These are phyloP conservation scores for Melopsittacus undulatus DNA, from an alignment of 2,797 vertebrate genomes.

Conservation along the genomic window DNA sequence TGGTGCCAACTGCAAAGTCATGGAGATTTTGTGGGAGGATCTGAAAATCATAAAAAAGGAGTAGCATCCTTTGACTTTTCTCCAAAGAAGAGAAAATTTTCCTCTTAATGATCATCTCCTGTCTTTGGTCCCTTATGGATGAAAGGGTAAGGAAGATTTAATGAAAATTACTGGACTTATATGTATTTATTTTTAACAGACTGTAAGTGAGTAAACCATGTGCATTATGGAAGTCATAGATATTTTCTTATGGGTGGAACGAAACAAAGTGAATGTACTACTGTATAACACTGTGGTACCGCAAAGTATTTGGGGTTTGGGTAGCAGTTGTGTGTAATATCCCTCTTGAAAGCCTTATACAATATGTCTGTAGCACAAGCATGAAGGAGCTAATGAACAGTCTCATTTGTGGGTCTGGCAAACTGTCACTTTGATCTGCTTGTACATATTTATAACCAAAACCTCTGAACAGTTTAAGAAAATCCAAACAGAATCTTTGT, in stretches of 20 bases:
- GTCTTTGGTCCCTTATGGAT: not conserved
- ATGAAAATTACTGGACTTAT: not conserved
- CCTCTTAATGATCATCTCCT: not conserved
- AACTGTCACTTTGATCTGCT: not conserved
- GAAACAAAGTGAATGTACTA: not conserved
- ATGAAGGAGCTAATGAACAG: not conserved
- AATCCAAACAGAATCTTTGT: not conserved
- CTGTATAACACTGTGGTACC: not conserved
- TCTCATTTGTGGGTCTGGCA: not conserved
- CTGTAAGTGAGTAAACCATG: rapidly evolving
- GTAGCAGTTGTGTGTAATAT: not conserved
- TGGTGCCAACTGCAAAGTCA: not conserved
- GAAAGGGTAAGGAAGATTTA: not conserved
- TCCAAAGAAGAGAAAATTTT: not conserved
- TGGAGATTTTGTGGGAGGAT: not conserved
- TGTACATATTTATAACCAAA: not conserved
- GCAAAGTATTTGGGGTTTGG: not conserved
- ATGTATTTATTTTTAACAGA: not conserved
- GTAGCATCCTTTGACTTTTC: not conserved
- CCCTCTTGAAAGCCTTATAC: not conserved
- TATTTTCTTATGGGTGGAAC: not conserved
- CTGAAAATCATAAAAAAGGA: not conserved
- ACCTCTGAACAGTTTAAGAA: not conserved
- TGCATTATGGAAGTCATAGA: not conserved
- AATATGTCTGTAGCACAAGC: not conserved